These are phyloP conservation scores for Gyrodactylus salaris DNA, from an alignment of 1,140 invertebrate genomes.

Conservation along the genomic window DNA sequence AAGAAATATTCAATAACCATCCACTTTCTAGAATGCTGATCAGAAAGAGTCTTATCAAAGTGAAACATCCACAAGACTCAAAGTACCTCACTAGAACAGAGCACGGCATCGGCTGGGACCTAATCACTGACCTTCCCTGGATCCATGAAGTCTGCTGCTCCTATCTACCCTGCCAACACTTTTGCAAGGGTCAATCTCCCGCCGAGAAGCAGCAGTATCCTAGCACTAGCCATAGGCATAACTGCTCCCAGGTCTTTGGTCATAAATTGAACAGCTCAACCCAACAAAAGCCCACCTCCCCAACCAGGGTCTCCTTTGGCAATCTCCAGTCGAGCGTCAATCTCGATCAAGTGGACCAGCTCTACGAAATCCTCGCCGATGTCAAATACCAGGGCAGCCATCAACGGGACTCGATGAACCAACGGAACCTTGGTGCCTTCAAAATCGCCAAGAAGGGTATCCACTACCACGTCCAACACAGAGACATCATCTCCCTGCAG, in stretches of 20 bases:
- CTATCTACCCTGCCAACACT: not conserved
- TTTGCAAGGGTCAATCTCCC: not conserved
- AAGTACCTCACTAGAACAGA: not conserved
- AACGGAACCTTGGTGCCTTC: not conserved
- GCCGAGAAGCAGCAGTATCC: not conserved
- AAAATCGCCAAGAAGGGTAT: not conserved
- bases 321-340: not conserved
- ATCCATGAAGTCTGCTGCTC: conserved; percentile 4
- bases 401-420: not conserved
- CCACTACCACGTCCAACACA: not conserved
- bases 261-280: not conserved
- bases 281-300: not conserved
- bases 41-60: not conserved
- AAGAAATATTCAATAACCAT: too few relatives aligned
- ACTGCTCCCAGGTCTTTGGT: not conserved
- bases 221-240: not conserved
- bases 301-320: not conserved
- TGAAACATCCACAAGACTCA: not conserved
- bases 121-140: conserved; percentile 6
- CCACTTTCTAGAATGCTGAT: not conserved
- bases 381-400: not conserved
- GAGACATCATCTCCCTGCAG: not conserved
- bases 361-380: conserved; percentile 3
- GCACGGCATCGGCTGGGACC: conserved; percentile 1
- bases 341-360: not conserved